Base-by-base conservation (phyloP, 1,140 invertebrate genomes). In the Penaeus vannamei region DNA sequence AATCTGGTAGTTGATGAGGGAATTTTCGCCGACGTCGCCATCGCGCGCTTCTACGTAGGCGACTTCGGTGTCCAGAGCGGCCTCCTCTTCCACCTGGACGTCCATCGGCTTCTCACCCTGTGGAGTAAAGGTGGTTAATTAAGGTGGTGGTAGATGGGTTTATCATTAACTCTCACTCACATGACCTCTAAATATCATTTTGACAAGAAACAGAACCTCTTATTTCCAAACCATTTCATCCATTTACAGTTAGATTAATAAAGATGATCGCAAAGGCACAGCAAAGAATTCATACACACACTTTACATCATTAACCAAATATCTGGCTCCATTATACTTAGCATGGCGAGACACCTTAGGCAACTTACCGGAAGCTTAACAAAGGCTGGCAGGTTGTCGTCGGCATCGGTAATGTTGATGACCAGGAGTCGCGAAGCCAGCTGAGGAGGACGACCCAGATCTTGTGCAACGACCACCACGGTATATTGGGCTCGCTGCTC, bases 311-410 rank as follows among this genome's bases (percentile, higher is more conserved):
- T 7, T 42, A 42, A 42, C 8, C 36, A 42, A 5, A 42, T 42
- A 42, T 53, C 53, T 29, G 14, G 7, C 7, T 26, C 36, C 29
- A 7, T 76, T 76, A 76, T 22, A 76, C 36, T 0, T 32, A 72
- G 17, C 5, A 3, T 22, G 8, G 26, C 23, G 32, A 36, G 36
- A 5, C 36, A 36, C 36, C 36, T 36, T 1, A 42, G 4, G 1
- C 4, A 82, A 92, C 94, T 95, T 92, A 96, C 96, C 84, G 95
- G 92, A 76, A 94, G 95, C 90, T 96, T 94, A 14, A 94, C 94
- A 89, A 97, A 97, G 80, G 95, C 94, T 0, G 97, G 96, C 83
- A 95, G 95, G 91, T 97, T 96, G 92, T 97, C 96, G 91, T 97
- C 96, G 20, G 97, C 95, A 91, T 97, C 96, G 4, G 95, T 94